These are phyloP conservation scores for Menura novaehollandiae DNA, from an alignment of 2,113 vertebrate species.

Conservation along the genomic window DNA sequence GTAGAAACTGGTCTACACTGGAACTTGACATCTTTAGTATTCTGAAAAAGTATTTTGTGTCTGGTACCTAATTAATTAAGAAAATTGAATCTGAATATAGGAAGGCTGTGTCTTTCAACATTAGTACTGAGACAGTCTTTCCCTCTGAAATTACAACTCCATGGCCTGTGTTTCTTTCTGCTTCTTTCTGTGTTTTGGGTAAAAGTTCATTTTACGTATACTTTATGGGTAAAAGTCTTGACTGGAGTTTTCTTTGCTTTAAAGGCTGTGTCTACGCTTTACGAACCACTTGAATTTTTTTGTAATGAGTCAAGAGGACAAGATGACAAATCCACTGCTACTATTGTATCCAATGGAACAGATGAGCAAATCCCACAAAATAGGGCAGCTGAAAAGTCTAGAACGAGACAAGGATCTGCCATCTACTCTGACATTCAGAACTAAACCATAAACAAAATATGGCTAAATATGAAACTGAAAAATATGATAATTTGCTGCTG, in stretches of 20 bases:
- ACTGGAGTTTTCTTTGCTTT: slow-evolving; percentile 20
- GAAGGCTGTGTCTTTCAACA: background rate
- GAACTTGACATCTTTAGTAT: background rate
- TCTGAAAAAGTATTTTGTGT: background rate
- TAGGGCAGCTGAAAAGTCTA: background rate
- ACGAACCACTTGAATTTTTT: slow-evolving; percentile 45
- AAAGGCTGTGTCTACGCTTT: slow-evolving; percentile 53
- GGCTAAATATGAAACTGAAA: background rate
- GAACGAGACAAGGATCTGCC: background rate
- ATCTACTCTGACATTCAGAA: background rate
- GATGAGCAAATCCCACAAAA: background rate
- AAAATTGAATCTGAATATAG: background rate
- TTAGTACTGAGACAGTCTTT: background rate
- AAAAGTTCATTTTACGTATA: background rate
- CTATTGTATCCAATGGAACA: background rate
- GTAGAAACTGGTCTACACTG: background rate
- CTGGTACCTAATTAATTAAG: background rate
- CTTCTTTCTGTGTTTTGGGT: background rate
- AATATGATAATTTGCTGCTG: background rate
- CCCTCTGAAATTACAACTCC: background rate
- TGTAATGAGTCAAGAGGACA: slow-evolving; percentile 15
- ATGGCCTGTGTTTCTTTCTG: background rate
- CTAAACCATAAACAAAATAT: background rate
- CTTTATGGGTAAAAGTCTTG: background rate
- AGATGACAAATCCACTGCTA: background rate